Conservation (phyloP, 2,797 vertebrate species). For the Sciurus carolinensis region DNA sequence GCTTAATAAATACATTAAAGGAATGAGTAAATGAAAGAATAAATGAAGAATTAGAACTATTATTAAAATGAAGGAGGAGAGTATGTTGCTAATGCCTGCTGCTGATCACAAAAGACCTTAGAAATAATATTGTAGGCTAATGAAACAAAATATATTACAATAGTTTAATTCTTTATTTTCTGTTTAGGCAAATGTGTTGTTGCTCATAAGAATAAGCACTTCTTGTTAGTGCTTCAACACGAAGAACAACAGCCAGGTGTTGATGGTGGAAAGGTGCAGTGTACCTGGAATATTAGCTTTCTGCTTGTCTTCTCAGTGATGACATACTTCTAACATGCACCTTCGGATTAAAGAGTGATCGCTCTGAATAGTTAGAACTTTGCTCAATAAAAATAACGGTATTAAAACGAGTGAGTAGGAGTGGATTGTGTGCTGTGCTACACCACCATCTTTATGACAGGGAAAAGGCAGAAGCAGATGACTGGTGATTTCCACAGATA, state of each 20-base stretch:
- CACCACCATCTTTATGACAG: neutral
- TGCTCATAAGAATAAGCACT: conserved; percentile 2
- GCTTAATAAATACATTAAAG: conserved; percentile 2
- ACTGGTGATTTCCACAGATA: conserved; percentile 34
- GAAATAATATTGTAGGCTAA: conserved; percentile 22
- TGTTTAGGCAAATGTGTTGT: neutral
- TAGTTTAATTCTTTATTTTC: neutral
- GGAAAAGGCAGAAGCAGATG: conserved; percentile 55
- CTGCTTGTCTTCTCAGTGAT: conserved; percentile 45
- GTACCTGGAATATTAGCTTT: neutral
- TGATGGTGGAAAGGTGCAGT: neutral
- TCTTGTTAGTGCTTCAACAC: neutral
- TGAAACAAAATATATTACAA: conserved; percentile 51
- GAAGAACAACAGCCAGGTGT: neutral
- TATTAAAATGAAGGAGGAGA: neutral
- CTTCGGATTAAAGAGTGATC: conserved; percentile 47
- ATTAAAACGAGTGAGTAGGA: conserved; percentile 66
- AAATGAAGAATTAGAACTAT: neutral
- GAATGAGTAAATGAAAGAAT: conserved; percentile 22
- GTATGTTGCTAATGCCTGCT: neutral
- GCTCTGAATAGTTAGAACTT: conserved; percentile 60
- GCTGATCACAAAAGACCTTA: conserved; percentile 1
- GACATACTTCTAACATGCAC: neutral
- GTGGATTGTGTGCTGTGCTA: neutral
- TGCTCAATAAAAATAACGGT: conserved; percentile 65